Conservation (phyloP, 2,888 invertebrate genomes). For the Teleogryllus oceanicus region DNA sequence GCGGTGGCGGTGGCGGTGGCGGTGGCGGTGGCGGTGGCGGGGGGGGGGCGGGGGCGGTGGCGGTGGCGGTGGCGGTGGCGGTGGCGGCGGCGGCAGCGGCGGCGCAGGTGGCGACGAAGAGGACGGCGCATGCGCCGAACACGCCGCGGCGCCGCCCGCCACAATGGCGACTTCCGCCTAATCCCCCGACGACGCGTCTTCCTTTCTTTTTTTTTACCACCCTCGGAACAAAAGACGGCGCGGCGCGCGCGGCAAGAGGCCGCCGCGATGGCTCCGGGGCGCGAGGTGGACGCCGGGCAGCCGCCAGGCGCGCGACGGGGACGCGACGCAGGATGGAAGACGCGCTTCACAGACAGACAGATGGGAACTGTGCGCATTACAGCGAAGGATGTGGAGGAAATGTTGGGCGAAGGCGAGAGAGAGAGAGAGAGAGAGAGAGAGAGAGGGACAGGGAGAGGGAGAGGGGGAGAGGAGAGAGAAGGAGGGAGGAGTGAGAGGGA, state of each 20-base stretch:
- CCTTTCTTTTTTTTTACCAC: background rate
- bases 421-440: background rate
- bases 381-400: background rate
- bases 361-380: no score
- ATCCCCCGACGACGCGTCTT: background rate
- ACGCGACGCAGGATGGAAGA: background rate
- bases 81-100: background rate
- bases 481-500: no score
- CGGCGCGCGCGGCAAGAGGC: background rate
- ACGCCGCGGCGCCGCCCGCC: background rate
- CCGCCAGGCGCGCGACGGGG: background rate
- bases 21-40: no score
- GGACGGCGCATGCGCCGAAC: no score
- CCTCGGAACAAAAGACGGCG: background rate
- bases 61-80: no score
- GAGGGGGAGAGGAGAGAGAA: no score
- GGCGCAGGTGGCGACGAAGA: no score
- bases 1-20: no score
- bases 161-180: conserved; percentile 6
- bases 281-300: background rate
- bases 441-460: background rate
- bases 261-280: background rate
- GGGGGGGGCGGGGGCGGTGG: no score
- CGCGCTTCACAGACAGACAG: background rate
- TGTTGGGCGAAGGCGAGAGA: background rate